Evolutionary conservation across 2,113 vertebrate species (phyloP), one percentile per base, ranked within the genome.

Genomic region (Poeciliopsis retropinna): DNA sequence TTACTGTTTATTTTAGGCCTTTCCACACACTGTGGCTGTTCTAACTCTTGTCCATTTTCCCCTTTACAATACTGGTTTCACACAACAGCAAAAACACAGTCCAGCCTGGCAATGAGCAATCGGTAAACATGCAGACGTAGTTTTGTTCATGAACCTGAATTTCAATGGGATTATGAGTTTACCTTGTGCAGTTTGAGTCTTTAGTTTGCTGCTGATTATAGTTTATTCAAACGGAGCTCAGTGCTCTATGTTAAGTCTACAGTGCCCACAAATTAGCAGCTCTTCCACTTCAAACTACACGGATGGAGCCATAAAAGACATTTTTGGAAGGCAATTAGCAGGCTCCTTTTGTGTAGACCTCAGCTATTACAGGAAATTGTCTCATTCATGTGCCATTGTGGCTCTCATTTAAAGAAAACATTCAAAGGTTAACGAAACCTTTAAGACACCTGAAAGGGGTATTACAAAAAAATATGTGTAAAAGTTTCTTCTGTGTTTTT

Each of bases 251-350:
- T 88, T 82, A 83, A 78, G 88, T 78, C 85, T 87, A 79, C 80
- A 82, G 86, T 85, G 71, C 64, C 83, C 86, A 83, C 85, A 90
- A 87, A 92, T 86, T 81, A 88, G 80, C 87, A 81, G 79, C 72
- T 89, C 76, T 75, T 72, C 54, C 74, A 71, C 73, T 81, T 84
- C 34, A 86, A 86, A 85, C 77, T 76, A 81, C 84, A 82, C 70
- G 71, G 82, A 79, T 51, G 71, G 77, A 84, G 82, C 70, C 73
- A 72, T 72, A 88, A 81, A 84, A 85, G 78, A 80, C 81, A 81
- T 81, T 64, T 11, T 47, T 0, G 25, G 51, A n/a, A 63, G 39
- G 75, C 70, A 70, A 73, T 75, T 64, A 65, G 76, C 61, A 51
- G 76, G 75, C 78, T 84, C 78, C 70, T 73, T 64, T 44, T 80